Percentiles rank a stretch among this genome's conserved stretches.
These are phyloP conservation scores for Chrysomallon squamiferum DNA, from an alignment of 1,140 invertebrate species.

Conservation along the genomic window DNA sequence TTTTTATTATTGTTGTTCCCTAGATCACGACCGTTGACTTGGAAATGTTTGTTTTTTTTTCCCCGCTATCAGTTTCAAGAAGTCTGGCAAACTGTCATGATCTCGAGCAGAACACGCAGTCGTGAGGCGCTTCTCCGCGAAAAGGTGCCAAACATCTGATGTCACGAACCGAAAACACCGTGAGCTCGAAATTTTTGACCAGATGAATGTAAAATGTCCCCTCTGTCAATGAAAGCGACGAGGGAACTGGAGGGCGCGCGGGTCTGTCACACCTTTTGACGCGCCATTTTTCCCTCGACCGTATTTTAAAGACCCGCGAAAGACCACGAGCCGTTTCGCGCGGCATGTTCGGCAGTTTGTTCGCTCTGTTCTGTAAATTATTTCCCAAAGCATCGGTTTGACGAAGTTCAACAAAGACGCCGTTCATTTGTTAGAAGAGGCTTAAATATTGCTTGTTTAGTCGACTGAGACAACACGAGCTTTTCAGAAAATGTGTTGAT, in stretches of 20 bases:
- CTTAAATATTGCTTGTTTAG: background rate
- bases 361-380: slow-evolving; percentile 6
- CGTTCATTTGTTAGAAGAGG: background rate
- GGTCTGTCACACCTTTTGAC: background rate
- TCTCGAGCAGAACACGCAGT: too few species aligned
- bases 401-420: slow-evolving; percentile 11
- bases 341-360: slow-evolving; percentile 1
- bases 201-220: slow-evolving; percentile 11
- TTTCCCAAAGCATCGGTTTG: slow-evolving; percentile 11
- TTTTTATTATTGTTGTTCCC: too few species aligned
- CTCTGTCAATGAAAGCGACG: slow-evolving; percentile 8
- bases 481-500: background rate
- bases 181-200: background rate
- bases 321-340: background rate
- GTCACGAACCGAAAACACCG: slow-evolving; percentile 5
- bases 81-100: too few species aligned
- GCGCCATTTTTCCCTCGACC: background rate
- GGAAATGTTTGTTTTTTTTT: too few species aligned
- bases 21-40: too few species aligned
- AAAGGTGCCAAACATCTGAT: slow-evolving; percentile 11
- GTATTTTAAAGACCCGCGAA: background rate
- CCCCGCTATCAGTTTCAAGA: too few species aligned
- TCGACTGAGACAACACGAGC: too few species aligned
- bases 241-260: background rate
- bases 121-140: slow-evolving; percentile 4